These are phyloP conservation scores for Caenorhabditis zanzibari DNA, from an alignment of 2,888 invertebrate genomes.

Conservation along the genomic window DNA sequence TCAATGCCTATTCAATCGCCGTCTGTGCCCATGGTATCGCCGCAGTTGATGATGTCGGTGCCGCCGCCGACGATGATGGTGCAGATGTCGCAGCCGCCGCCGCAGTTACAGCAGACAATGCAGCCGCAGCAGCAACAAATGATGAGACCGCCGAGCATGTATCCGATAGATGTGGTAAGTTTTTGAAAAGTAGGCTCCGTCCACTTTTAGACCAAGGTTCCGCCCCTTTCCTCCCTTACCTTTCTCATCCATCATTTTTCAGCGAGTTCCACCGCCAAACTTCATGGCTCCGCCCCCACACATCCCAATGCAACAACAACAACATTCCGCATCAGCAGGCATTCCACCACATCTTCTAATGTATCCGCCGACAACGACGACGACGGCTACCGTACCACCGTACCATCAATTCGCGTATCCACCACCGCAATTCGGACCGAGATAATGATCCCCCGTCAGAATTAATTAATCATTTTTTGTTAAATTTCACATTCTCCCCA, in stretches of 20 bases:
- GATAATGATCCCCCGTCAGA: constrained; percentile 8
- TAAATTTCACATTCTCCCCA: not conserved
- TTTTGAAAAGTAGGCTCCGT: not conserved
- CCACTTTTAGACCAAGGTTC: not conserved
- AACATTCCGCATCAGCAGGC: not conserved
- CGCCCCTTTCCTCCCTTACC: not conserved
- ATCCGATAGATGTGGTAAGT: constrained; percentile 54
- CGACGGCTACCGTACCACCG: constrained; percentile 15
- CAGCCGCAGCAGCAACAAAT: not conserved
- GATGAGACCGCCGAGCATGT: constrained; percentile 11
- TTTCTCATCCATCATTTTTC: not conserved
- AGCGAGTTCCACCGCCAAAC: constrained; percentile 57
- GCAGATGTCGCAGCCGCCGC: constrained; percentile 14
- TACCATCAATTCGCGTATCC: constrained; percentile 23
- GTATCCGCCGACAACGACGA: constrained; percentile 22
- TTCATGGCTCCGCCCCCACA: constrained; percentile 41
- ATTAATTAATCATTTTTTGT: constrained; percentile 15
- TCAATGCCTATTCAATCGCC: not conserved
- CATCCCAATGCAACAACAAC: not conserved
- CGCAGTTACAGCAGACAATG: not conserved
- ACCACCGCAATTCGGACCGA: constrained; percentile 42
- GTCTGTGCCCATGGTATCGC: constrained; percentile 3
- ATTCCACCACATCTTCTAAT: constrained; percentile 33
- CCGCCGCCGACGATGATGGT: constrained; percentile 19
- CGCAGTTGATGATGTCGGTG: constrained; percentile 20